Conservation (phyloP, 2,888 invertebrate species). For the Autographa pulchrina region DNA sequence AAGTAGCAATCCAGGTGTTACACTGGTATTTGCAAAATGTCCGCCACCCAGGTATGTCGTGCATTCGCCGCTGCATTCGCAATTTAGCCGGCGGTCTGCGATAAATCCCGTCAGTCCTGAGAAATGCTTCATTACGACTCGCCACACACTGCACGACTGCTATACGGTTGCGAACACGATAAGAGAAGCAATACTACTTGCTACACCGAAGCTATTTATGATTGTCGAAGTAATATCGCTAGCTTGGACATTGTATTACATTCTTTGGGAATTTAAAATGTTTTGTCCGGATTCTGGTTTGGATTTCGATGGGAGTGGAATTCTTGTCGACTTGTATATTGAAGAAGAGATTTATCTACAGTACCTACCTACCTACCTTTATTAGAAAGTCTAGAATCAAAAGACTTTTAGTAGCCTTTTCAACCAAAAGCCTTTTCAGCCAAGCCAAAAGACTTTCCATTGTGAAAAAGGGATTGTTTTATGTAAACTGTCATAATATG, state of each 20-base stretch:
- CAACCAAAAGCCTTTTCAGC: too few relatives aligned
- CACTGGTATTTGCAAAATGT: constrained; percentile 69
- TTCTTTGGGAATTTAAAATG: constrained; percentile 27
- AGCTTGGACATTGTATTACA: constrained; percentile 30
- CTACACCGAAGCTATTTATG: constrained; percentile 48
- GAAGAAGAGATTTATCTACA: neutral
- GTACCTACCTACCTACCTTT: too few relatives aligned
- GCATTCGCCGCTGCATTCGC: constrained; percentile 68
- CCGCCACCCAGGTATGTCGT: constrained; percentile 57
- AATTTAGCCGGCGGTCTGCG: constrained; percentile 66
- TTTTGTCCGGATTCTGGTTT: constrained; percentile 7
- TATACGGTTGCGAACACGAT: constrained; percentile 55
- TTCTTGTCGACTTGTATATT: neutral
- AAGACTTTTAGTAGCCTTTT: too few relatives aligned
- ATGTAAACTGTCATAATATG: too few relatives aligned
- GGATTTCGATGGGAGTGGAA: neutral
- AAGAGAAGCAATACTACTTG: constrained; percentile 59
- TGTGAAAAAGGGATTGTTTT: too few relatives aligned
- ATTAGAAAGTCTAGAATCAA: too few relatives aligned
- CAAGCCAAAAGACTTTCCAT: too few relatives aligned
- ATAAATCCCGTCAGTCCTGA: constrained; percentile 74
- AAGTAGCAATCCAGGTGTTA: constrained; percentile 63
- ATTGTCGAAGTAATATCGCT: constrained; percentile 42
- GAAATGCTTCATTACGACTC: constrained; percentile 78
- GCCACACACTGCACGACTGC: constrained; percentile 55